Conservation (phyloP, 2,797 vertebrate genomes). For the Rhabdomys pumilio region DNA sequence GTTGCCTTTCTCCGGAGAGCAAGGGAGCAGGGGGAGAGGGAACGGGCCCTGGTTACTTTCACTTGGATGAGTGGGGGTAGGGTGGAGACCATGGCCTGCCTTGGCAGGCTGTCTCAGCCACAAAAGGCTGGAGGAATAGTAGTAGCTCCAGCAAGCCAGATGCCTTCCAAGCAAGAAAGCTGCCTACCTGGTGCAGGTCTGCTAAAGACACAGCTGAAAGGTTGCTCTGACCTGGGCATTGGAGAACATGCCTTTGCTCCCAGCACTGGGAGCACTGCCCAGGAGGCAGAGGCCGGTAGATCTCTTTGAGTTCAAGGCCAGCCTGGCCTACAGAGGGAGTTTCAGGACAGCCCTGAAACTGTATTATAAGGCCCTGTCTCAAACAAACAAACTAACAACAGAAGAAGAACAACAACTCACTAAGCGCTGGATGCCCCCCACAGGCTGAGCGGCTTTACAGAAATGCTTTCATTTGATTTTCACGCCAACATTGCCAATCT, state of each 20-base stretch:
- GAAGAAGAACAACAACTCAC: background rate
- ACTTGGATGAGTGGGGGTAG: background rate
- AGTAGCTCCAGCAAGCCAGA: constrained; percentile 13
- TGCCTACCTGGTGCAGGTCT: constrained; percentile 48
- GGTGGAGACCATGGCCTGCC: background rate
- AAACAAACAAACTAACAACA: too few species aligned
- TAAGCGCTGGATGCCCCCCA: background rate
- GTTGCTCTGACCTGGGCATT: background rate
- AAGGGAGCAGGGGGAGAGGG: constrained; percentile 34
- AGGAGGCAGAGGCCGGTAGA: background rate
- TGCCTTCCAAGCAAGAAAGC: constrained; percentile 35
- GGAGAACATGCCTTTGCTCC: background rate
- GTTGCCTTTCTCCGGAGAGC: background rate
- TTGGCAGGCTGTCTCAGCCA: constrained; percentile 64
- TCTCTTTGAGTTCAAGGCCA: background rate
- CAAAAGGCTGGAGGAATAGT: constrained; percentile 42
- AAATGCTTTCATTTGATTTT: constrained; percentile 37
- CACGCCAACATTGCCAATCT: background rate
- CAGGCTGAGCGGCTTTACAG: background rate
- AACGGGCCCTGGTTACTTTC: constrained; percentile 48
- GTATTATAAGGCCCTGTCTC: background rate
- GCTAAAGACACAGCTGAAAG: background rate
- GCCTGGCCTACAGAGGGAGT: background rate
- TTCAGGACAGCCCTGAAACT: background rate
- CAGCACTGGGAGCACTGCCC: background rate